Base-by-base conservation (phyloP, 2,797 vertebrate species). In the Silurus lanzhouensis region DNA sequence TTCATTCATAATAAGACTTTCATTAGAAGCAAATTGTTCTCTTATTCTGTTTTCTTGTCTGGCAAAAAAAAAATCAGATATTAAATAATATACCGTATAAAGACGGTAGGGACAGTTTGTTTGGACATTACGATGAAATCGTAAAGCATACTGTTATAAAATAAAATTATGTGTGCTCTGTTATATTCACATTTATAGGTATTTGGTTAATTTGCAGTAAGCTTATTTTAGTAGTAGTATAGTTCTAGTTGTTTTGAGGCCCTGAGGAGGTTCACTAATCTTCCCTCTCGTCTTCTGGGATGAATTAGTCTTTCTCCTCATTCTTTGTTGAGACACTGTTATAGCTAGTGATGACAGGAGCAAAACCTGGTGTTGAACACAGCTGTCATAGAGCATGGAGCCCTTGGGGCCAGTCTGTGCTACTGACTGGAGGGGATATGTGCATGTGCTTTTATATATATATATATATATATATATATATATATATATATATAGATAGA, bases 361-460 rank as follows among this genome's bases (percentile, higher is more conserved):
- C 25, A 70, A 81, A 86, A 84, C 75, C 75, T 76, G 48, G 83
- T 83, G 83, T 85, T 84, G 64, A 87, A 55, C 85, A 88, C 90
- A 92, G 88, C 89, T 91, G 90, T 89, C 86, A 86, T 64, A 22
- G 44, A 80, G 63, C 81, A 84, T 66, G 66, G 57, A 86, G 76
- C 52, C 80, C 80, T 68, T 80, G 72, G 72, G 83, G 80, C 27
- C 60, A 79, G 52, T 57, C 86, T 52, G 67, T 81, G 83, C 82
- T 86, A 85, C 82, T 84, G 48, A 79, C 82, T 68, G 66, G 84
- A 85, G 81, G 74, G 77, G 60, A 84, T 57, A 44, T 25, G 66
- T 84, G 84, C 70, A 58, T 52, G 81, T 61, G 70, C 71, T 60
- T 64, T 52, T 77, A 67, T 83, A 38, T 38, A 38, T 38, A 38